A percentile compares a stretch with the other conserved stretches of the same genome.
These are phyloP conservation scores for Ophraella communa DNA, from an alignment of 2,888 invertebrate species.

Conservation along the genomic window DNA sequence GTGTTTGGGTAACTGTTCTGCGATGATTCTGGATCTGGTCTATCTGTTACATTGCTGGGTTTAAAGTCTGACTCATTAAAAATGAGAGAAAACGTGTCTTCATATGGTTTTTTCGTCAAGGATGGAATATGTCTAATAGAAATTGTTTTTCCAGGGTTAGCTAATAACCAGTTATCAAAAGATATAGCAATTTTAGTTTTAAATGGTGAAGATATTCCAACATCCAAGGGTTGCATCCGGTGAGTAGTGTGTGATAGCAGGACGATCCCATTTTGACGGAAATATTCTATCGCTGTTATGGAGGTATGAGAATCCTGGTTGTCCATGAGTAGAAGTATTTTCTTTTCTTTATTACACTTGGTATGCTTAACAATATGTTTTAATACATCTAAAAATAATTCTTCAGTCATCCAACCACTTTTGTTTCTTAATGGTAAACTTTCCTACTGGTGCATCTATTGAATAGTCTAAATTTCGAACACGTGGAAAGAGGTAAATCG, in stretches of 20 bases:
- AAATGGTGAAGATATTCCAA: background rate
- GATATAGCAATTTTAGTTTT: background rate
- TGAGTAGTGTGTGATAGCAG: background rate
- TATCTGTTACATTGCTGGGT: background rate
- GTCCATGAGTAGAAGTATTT: slow-evolving; percentile 4
- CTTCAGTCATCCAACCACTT: slow-evolving; percentile 9
- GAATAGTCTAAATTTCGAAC: too few species aligned
- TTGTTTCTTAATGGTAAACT: background rate
- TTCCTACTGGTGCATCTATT: too few species aligned
- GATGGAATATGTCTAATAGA: background rate
- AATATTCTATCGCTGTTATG: background rate
- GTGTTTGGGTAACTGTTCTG: background rate
- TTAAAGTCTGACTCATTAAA: background rate
- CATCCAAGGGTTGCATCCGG: background rate
- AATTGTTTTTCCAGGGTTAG: background rate
- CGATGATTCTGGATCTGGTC: background rate
- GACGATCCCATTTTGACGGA: background rate
- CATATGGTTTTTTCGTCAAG: too few species aligned
- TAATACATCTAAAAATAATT: slow-evolving; percentile 9
- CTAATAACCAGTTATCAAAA: background rate
- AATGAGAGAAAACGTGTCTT: too few species aligned
- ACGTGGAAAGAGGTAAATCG: too few species aligned
- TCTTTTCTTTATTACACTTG: slow-evolving; percentile 1
- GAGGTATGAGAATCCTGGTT: background rate
- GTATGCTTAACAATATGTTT: background rate